Conservation (phyloP, 2,113 vertebrate species). For the Chrysemys picta region DNA sequence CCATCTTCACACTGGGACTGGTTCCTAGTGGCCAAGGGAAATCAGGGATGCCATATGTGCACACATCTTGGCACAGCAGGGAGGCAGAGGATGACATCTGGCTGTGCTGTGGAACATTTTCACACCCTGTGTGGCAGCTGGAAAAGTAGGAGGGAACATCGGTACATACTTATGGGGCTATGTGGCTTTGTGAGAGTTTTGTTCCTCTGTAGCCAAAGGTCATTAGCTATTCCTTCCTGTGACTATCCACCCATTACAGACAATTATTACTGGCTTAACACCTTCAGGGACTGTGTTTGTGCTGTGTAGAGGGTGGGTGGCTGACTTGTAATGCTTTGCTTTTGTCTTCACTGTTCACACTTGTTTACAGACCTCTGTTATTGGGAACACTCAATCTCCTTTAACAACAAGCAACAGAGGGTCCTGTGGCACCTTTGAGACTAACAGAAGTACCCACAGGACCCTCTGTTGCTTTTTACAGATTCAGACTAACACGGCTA, state of each 20-base stretch:
- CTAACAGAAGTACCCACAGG: no score
- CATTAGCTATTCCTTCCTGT: not conserved
- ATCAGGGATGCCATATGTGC: not conserved
- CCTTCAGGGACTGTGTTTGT: not conserved
- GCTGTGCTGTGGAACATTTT: not conserved
- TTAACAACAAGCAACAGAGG: no score
- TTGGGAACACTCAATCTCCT: not conserved
- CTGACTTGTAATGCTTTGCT: not conserved
- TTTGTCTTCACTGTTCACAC: not conserved
- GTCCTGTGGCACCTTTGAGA: no score
- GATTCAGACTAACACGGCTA: no score
- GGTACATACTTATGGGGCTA: not conserved
- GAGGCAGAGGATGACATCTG: not conserved
- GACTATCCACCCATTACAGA: not conserved
- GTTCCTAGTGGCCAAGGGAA: not conserved
- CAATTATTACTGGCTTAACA: not conserved
- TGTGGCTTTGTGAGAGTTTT: not conserved
- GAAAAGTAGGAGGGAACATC: not conserved
- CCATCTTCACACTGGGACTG: not conserved
- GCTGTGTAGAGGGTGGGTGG: not conserved
- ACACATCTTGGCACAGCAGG: not conserved
- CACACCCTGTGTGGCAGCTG: not conserved
- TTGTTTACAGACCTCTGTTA: not conserved
- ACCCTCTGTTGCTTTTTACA: no score
- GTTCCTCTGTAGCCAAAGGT: not conserved